Base-by-base conservation (phyloP, 2,888 invertebrate genomes). In the Trissoscelio sp. region DNA sequence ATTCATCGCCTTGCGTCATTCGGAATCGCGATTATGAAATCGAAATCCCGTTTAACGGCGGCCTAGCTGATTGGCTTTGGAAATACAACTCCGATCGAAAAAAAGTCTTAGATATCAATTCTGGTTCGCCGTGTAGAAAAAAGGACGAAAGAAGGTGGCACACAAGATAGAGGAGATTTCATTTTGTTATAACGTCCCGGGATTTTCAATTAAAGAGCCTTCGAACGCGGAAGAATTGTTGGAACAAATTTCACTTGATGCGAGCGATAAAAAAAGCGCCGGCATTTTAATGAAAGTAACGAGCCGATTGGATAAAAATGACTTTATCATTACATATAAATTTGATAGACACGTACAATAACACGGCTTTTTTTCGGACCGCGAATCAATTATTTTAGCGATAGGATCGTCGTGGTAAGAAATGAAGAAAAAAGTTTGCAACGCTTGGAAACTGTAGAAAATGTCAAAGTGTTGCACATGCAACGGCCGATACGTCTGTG, bases 221-320 rank as follows among this genome's bases (percentile, higher is more conserved):
- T 42, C 28, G 7, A 60, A 77, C 53, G 62, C 60, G 60, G 62
- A 69, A 77, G 53, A 62, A 51, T 67, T 31, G 42, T 34, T 53
- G 7, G 67, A 75, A 44, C 75, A 60, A 75, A 77, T 77, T 77
- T 77, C 69, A 62, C 77, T 60, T 20, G 69, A 69, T 51, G 28
- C 28, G 18, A 53, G 44, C 34, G 44, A 77, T 53, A 51, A 77
- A 77, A 66, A 77, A 62, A 34, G 5, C 44, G 12, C 24, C 55
- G 77, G 77, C 60, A 69, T 69, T 69, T 77, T 77, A 77, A 77
- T 69, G 77, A 77, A 77, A 62, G 77, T 67, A 77, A 77, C 64
- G 42, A 66, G 28, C n/a, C 44, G 24, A 22, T 2, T 5, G 4
- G 9, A 9, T 24, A 42, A 70, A 70, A 62, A 39, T 51, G 7